A percentile compares a stretch with the other conserved stretches of the same genome.
These are phyloP conservation scores for Stictocephala bisonia DNA, from an alignment of 2,888 invertebrate species.

Conservation along the genomic window DNA sequence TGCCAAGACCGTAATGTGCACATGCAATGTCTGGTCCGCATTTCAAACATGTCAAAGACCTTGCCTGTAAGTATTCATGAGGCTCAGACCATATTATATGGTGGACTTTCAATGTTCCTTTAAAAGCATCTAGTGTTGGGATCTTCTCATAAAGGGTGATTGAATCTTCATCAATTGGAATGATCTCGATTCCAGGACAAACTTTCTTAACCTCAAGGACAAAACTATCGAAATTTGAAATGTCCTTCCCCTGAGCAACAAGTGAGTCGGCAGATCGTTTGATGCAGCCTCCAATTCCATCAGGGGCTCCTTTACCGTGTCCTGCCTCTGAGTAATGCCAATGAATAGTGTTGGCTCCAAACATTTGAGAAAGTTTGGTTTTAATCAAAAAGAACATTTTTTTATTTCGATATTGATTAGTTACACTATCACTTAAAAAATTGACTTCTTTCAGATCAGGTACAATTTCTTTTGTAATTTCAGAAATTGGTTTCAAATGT, in stretches of 20 bases:
- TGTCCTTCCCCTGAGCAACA: slow-evolving; percentile 47
- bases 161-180: slow-evolving; percentile 30
- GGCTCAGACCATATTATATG: slow-evolving; percentile 24
- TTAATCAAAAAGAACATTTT: slow-evolving; percentile 62
- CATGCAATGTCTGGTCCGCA: slow-evolving; percentile 12
- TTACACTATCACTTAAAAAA: slow-evolving; percentile 63
- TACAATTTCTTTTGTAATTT: slow-evolving; percentile 41
- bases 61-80: slow-evolving; percentile 13
- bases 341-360: slow-evolving; percentile 50
- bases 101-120: slow-evolving; percentile 47
- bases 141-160: slow-evolving; percentile 23
- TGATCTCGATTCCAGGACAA: slow-evolving; percentile 27
- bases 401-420: slow-evolving; percentile 62
- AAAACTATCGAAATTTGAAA: slow-evolving; percentile 22
- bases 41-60: slow-evolving; percentile 10
- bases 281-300: slow-evolving; percentile 61
- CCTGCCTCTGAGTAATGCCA: slow-evolving; percentile 59
- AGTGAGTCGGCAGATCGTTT: slow-evolving; percentile 58
- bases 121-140: slow-evolving; percentile 38
- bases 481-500: slow-evolving; percentile 57
- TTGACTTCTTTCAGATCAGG: slow-evolving; percentile 57
- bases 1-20: slow-evolving; percentile 28
- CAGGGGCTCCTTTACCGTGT: slow-evolving; percentile 58
- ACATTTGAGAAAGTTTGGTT: slow-evolving; percentile 50
- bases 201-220: background rate